Evolutionary conservation across 92 coral and sea anemone species (phyloP).

Genomic region (Blastomussa wellsi): DNA sequence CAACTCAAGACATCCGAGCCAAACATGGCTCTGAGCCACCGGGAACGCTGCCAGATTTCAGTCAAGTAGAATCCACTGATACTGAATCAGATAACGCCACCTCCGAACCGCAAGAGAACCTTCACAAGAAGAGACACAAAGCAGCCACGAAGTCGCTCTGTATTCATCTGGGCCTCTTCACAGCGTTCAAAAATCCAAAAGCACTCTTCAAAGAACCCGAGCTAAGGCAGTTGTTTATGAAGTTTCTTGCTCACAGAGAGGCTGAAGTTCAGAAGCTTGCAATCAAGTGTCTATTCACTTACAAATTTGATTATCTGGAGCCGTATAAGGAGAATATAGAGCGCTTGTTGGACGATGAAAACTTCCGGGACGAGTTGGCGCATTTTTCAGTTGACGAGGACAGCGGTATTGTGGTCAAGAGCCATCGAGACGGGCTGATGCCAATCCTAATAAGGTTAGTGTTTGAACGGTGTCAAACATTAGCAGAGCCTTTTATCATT

Average conservation of each 20-base stretch:
- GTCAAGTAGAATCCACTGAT: constrained; percentile 21
- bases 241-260: constrained; percentile 78
- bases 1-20: constrained; percentile 76
- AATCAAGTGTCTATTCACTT: constrained; percentile 77
- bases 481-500: not conserved
- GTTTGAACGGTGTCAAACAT: not conserved
- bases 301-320: constrained; percentile 79
- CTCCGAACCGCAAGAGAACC: constrained; percentile 14
- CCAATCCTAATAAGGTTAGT: constrained; percentile 86
- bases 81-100: constrained; percentile 18
- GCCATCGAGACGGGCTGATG: constrained; percentile 82
- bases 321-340: constrained; percentile 90
- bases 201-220: constrained; percentile 80
- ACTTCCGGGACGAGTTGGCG: constrained; percentile 88
- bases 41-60: constrained; percentile 1
- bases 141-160: constrained; percentile 82
- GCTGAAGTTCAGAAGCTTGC: constrained; percentile 90
- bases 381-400: constrained; percentile 86
- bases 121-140: constrained; percentile 58
- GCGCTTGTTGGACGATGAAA: constrained; percentile 81
- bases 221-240: constrained; percentile 61
- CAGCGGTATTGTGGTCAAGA: constrained; percentile 65
- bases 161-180: constrained; percentile 72
- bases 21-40: not conserved
- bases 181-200: constrained; percentile 81